A percentile compares a stretch with the other conserved stretches of the same genome.
These are phyloP conservation scores for Myxocyprinus asiaticus DNA, from an alignment of 2,113 vertebrate genomes.

Conservation along the genomic window DNA sequence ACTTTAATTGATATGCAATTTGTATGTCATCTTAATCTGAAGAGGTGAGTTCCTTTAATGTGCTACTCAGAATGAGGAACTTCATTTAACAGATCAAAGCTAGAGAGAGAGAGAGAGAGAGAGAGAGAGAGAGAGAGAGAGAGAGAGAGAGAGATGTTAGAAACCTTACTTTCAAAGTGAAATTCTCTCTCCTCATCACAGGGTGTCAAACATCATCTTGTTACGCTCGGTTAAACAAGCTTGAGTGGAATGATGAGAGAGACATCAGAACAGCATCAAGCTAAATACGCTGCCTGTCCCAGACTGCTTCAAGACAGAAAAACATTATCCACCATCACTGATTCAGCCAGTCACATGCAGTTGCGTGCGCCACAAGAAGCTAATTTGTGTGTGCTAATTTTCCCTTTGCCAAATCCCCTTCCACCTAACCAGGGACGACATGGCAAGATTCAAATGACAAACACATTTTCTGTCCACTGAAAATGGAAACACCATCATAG, in stretches of 20 bases:
- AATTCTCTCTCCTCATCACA: constrained; percentile 20
- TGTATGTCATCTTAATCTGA: constrained; percentile 26
- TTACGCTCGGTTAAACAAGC: constrained; percentile 32
- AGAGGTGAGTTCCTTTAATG: constrained; percentile 26
- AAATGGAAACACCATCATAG: no score
- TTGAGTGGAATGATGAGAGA: constrained; percentile 13
- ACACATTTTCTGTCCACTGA: no score
- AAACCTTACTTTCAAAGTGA: constrained; percentile 9
- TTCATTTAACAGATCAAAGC: constrained; percentile 41
- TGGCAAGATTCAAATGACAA: no score
- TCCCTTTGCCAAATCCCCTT: no score
- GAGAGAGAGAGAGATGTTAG: constrained; percentile 37
- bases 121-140: neutral
- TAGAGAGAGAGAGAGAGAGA: neutral
- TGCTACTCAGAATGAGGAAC: constrained; percentile 32
- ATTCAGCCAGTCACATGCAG: neutral
- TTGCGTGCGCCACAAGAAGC: no score
- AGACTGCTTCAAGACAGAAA: neutral
- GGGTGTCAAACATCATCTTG: constrained; percentile 25
- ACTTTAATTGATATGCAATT: constrained; percentile 34
- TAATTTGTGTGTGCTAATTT: no score
- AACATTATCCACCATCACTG: neutral
- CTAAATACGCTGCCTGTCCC: neutral
- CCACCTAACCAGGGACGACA: no score
- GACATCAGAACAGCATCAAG: neutral